Evolutionary conservation across 2,113 vertebrate species (phyloP), one percentile per base, ranked within the genome.

Genomic region (Pangasianodon gigas): DNA sequence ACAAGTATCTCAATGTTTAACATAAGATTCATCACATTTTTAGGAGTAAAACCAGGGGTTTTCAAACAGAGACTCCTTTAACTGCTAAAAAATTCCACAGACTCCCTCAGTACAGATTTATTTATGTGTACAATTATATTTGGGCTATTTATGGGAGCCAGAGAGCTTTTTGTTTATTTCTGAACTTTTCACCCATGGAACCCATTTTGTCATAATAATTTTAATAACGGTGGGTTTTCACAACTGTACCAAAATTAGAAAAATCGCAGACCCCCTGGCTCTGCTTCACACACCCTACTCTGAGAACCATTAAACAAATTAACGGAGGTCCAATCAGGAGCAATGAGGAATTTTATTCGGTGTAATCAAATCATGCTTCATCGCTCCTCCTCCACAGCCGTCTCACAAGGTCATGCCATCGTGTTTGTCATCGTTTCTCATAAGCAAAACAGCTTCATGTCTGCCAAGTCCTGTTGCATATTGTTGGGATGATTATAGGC

Each of bases 391-490:
- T 87, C 62, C 89, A 86, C 81, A 65, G 81, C 48, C 82, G 84
- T 90, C 89, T 92, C 58, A 67, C 89, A 88, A 88, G 91, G 89
- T 92, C 89, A 84, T 16, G 79, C 84, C 82, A 19, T 87, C 67
- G 37, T 52, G 56, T 90, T 89, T 85, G 87, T 90, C 89, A 90
- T 90, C 87, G 1, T 62, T 77, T 88, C 89, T 88, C 58, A 75
- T 52, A 51, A 60, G 84, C 79, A 86, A 89, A 90, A 89, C 91
- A 87, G 79, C 82, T 77, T 24, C 56, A 9, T 52, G 44, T 85
- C 89, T 89, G 89, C 89, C 87, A 90, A 87, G 81, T 87, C 83
- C 65, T 46, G 83, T 46, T 84, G 84, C 89, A 92, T 90, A 90
- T 87, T 90, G 89, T 91, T 69, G 81, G 60, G 82, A 88, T 79